A percentile compares a stretch with the other conserved stretches of the same genome.
Conservation (phyloP, 2,888 invertebrate species). For the Caenorhabditis macrosperma region DNA sequence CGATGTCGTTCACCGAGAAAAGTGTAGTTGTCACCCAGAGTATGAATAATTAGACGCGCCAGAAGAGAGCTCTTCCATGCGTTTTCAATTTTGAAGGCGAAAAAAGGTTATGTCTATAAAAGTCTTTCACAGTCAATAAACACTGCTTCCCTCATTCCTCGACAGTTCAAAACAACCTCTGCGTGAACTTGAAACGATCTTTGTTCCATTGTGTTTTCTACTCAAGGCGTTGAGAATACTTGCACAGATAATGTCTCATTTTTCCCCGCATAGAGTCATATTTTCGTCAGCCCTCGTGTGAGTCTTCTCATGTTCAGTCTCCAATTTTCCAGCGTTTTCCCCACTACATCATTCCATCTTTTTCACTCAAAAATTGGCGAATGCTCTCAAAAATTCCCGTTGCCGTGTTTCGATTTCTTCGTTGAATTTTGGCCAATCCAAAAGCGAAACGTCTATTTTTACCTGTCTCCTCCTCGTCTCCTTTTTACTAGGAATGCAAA, state of each 20-base stretch:
- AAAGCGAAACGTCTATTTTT: not conserved
- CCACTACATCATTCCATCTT: slow-evolving; percentile 15
- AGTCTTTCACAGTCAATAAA: not conserved
- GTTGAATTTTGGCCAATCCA: not conserved
- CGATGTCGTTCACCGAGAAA: slow-evolving; percentile 66
- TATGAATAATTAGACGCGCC: slow-evolving; percentile 46
- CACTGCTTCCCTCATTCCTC: too few relatives aligned
- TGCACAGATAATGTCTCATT: slow-evolving; percentile 16
- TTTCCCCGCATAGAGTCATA: slow-evolving; percentile 17
- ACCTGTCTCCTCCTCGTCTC: not conserved
- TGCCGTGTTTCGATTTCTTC: slow-evolving; percentile 32
- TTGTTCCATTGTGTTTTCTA: not conserved
- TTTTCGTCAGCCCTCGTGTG: slow-evolving; percentile 23
- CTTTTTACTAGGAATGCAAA: too few relatives aligned
- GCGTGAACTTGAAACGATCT: not conserved
- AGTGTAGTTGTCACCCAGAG: slow-evolving; percentile 47
- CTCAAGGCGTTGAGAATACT: not conserved
- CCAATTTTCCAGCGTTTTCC: slow-evolving; percentile 12
- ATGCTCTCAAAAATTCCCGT: slow-evolving; percentile 34
- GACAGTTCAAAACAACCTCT: not conserved
- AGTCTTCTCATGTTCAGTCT: slow-evolving; percentile 25
- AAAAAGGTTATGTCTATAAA: too few relatives aligned
- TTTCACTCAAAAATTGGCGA: not conserved
- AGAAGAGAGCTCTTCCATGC: too few relatives aligned
- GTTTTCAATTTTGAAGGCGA: not conserved